Base-by-base conservation (phyloP, 2,888 invertebrate species). In the Anarsia innoxiella region DNA sequence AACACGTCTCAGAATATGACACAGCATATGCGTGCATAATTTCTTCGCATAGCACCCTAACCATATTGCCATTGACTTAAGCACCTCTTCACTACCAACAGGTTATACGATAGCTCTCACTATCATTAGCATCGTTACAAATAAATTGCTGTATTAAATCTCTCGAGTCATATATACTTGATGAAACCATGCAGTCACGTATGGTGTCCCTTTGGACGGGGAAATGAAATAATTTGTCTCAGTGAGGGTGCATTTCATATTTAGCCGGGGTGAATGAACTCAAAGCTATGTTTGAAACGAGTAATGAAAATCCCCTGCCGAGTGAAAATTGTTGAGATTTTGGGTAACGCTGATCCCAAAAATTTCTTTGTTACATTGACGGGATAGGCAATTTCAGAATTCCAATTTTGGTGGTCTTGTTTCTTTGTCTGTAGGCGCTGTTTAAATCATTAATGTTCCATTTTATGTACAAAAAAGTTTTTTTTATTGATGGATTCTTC, bases 221-320 rank as follows among this genome's bases (percentile, higher is more conserved):
- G 82, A 84, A 83, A 83, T 84, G 83, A 84, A 84, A 83, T 80
- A 79, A 84, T 84, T 83, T 83, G 82, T 83, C 84, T 78, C 67
- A 61, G 68, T 63, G 59, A 72, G 83, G 83, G 84, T 82, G 83
- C 78, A 82, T 82, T 79, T 79, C 78, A 78, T 82, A 83, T 80
- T 75, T 72, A 60, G 62, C 48, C 51, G 67, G 69, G 82, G 72
- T 78, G 74, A 80, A 76, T 52, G 77, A 75, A 67, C 76, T 58
- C 37, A n/a, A 10, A 10, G 30, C 15, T 15, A 30, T 30, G 30
- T 6, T 29, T 19, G 19, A 19, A 6, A 6, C 4, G 19, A 19
- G 13, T 28, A 25, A 25, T 25, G 25, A 25, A 25, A 25, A 25
- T 3, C n/a, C 19, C 8, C 8, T 19, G 19, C 8, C 3, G 19